Base-by-base conservation (phyloP, 2,797 vertebrate species). In the Artibeus jamaicensis region DNA sequence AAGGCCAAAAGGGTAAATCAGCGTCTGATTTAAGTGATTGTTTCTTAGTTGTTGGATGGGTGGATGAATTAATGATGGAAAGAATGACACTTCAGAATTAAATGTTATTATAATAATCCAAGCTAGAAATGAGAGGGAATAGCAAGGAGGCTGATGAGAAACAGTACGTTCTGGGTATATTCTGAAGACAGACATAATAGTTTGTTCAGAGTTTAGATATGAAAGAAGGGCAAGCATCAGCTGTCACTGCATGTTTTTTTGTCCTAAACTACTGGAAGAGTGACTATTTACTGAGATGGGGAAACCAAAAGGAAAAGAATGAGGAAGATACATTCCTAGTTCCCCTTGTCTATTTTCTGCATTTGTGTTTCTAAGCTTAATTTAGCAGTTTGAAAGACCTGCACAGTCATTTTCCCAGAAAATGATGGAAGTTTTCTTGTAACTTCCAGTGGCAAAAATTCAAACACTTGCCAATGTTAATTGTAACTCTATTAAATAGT, bases 301-400 rank as follows among this genome's bases (percentile, higher is more conserved):
- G 62, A 53, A 6, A 44, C 74, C 16, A n/a, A 93, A 37, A 44
- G 26, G 19, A 59, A 57, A 57, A 85, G 29, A 24, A 86, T 73
- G 24, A 79, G 44, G 32, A 78, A 67, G 50, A 44, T 53, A 14
- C 4, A 53, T 76, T 29, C 65, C 12, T 37, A 55, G 26, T 46
- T 91, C 44, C 29, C 9, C 10, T 22, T 81, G 22, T 46, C 10
- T 26, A n/a, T 65, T 90, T 81, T 70, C 39, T 70, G 26, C 0
- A 2, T 85, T 90, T 85, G 32, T 92, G 24, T 85, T 81, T 73
- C 67, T 86, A 68, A 85, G 53, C 46, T 65, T 70, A 76, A 79
- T 50, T 85, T 81, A 70, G 68, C 9, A 77, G 2, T 85, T 95
- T 95, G 53, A 94, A 96, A 93, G 57, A 68, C 34, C 16, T 92